phyloP scores from a whole-genome alignment of 2,888 invertebrate genomes.

The Neoascia interrupta region DNA sequence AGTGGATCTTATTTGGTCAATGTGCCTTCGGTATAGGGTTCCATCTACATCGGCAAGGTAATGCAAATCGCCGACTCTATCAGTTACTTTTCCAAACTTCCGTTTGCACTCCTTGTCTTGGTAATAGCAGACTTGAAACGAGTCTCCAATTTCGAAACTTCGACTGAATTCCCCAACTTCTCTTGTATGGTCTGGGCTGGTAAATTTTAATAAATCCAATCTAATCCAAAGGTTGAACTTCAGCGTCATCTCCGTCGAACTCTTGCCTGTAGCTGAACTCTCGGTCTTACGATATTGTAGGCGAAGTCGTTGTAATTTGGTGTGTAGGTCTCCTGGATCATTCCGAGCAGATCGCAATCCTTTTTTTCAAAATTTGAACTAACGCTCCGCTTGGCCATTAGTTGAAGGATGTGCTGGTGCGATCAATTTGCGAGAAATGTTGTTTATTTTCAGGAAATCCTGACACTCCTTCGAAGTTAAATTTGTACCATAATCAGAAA shows the following conservation, averaged over 20 bases:
- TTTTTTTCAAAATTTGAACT: conserved; percentile 49
- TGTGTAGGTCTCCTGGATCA: conserved; percentile 11
- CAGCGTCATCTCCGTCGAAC: neutral
- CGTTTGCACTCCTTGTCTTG: conserved; percentile 3
- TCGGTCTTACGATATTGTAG: conserved; percentile 15
- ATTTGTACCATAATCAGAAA: conserved; percentile 53
- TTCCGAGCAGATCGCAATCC: conserved; percentile 1
- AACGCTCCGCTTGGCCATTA: conserved; percentile 45
- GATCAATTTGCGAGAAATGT: conserved; percentile 15
- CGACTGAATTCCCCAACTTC: neutral
- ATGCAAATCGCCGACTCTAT: too few species aligned
- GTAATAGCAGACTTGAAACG: neutral
- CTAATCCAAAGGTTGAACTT: conserved; percentile 20
- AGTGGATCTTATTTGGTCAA: conserved; percentile 29
- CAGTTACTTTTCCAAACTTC: conserved; percentile 1
- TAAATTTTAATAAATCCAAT: conserved; percentile 1
- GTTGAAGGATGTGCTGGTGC: conserved; percentile 41
- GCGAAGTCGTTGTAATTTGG: neutral
- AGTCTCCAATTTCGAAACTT: neutral
- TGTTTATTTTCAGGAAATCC: conserved; percentile 23
- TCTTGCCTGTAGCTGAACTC: conserved; percentile 4
- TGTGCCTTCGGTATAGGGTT: neutral
- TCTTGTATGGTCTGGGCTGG: neutral
- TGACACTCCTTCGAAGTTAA: conserved; percentile 38
- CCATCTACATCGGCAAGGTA: conserved; percentile 1